Percentiles rank a stretch among this genome's conserved stretches.
These are phyloP conservation scores for Drosophila parthenogenetica DNA, from an alignment of 2,888 invertebrate species.

Conservation along the genomic window DNA sequence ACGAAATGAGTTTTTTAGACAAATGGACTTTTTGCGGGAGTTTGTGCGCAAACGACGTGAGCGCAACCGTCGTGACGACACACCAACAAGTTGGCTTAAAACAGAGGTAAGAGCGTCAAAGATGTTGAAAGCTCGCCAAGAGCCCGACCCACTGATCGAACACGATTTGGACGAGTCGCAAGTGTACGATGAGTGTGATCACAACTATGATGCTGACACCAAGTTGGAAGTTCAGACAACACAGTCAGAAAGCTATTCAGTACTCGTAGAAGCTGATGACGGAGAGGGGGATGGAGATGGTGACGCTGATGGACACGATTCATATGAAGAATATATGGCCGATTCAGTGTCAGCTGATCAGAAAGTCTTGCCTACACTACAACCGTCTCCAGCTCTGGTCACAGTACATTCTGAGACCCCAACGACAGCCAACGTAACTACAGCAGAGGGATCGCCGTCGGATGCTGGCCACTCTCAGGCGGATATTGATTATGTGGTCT, in stretches of 20 bases:
- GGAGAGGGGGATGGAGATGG: slow-evolving; percentile 17
- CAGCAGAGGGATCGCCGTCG: slow-evolving; percentile 28
- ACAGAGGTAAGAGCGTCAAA: slow-evolving; percentile 45
- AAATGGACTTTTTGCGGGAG: slow-evolving; percentile 82
- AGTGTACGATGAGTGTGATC: slow-evolving; percentile 62
- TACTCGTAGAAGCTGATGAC: slow-evolving; percentile 70
- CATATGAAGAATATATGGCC: slow-evolving; percentile 55
- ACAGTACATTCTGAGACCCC: slow-evolving; percentile 42
- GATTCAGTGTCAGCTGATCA: slow-evolving; percentile 43
- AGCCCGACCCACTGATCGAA: slow-evolving; percentile 42
- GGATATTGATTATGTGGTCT: slow-evolving; percentile 63
- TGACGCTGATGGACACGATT: slow-evolving; percentile 39
- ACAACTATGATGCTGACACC: slow-evolving; percentile 59
- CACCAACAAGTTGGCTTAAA: slow-evolving; percentile 65
- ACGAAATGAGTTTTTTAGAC: slow-evolving; percentile 78
- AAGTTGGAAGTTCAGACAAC: slow-evolving; percentile 66
- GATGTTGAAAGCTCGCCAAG: slow-evolving; percentile 34
- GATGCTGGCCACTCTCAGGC: slow-evolving; percentile 45
- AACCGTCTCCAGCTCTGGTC: slow-evolving; percentile 44
- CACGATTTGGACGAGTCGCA: slow-evolving; percentile 54
- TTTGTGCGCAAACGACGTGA: slow-evolving; percentile 81
- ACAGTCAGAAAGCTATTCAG: slow-evolving; percentile 69
- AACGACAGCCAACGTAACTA: slow-evolving; percentile 21
- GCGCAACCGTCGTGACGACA: slow-evolving; percentile 70
- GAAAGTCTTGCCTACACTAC: slow-evolving; percentile 47